Base-by-base conservation (phyloP, 2,113 vertebrate species). In the Hippocampus mohnikei region DNA sequence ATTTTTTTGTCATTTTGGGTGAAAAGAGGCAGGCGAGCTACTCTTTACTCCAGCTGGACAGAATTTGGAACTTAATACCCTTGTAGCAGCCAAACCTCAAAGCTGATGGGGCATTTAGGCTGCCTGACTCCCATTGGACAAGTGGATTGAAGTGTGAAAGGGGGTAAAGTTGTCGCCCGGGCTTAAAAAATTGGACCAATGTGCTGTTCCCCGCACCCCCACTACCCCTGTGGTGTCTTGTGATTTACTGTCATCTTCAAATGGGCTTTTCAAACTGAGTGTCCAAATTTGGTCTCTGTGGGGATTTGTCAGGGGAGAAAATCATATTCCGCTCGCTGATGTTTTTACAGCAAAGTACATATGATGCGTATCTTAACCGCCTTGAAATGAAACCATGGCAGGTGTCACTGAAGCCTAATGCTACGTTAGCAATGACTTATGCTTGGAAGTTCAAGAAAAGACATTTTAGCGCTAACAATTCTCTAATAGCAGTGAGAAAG, bases 51-150 rank as follows among this genome's bases (percentile, higher is more conserved):
- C 87, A 90, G 86, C 88, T 91, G 88, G 81, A 88, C 79, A 84
- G 84, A 87, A 89, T 91, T 90, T 91, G 86, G 81, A 91, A 91
- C 83, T 85, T 81, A 89, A 92, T 88, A 88, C 83, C 69, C 73
- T 64, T 80, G 79, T 81, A 84, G 78, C 78, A 77, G 76, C 79
- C 88, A 87, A 86, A 89, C 81, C 83, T 79, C 84, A 82, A 40
- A 71, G 84, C 85, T 89, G 88, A 85, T 88, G 86, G 84, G 86
- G 85, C 83, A 84, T 81, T 89, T 80, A 80, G 77, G 44, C 72
- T 60, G 61, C 78, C 82, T 84, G 76, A 64, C 81, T 80, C 20
- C 71, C 73, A 84, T 75, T 73, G 76, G 72, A 70, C 76, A 53
- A 61, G 83, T 75, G 77, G 82, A 84, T 80, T 72, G 81, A 81